Base-by-base conservation (phyloP, 2,888 invertebrate genomes). In the Drosophila tanythrix region DNA sequence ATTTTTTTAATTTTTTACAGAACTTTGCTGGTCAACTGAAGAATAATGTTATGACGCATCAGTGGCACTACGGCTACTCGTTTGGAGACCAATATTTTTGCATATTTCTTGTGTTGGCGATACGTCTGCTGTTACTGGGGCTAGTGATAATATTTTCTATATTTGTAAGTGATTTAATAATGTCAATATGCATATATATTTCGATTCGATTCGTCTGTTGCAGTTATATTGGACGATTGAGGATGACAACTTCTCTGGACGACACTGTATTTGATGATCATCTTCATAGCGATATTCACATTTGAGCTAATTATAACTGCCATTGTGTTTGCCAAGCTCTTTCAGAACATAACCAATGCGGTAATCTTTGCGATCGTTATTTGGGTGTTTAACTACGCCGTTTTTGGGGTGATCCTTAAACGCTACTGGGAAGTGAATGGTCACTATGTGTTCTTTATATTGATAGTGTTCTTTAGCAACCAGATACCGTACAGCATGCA, bases 11-110 rank as follows among this genome's bases (percentile, higher is more conserved):
- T 50, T 35, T 21, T 21, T 38, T 65, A 1, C 21, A 92, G 92
- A 85, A 82, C 48, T 78, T 84, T 46, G 74, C 82, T 0, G 69
- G 70, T 4, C 92, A 91, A 64, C 58, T 80, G 0, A 74, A 82
- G 40, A 83, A 89, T 31, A 85, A 90, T 62, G 81, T 88, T 13
- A 69, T 83, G 69, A 81, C 76, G 2, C 89, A 91, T 77, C 91
- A 91, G 59, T 88, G 88, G 86, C 82, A 84, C 31, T 91, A 91
- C 40, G 92, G 92, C 0, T 83, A 76, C 60, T 61, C 70, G 1
- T 87, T 82, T 58, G 52, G 50, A 1, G 46, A 11, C 0, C 90
- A 92, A 65, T 88, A 81, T 79, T 13, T 61, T 2, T 71, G 80
- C 1, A 76, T 88, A 60, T 81, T 88, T 56, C 3, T 84, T 6